Evolutionary conservation across 2,797 vertebrate genomes (phyloP).

Genomic region (Thaleichthys pacificus): DNA sequence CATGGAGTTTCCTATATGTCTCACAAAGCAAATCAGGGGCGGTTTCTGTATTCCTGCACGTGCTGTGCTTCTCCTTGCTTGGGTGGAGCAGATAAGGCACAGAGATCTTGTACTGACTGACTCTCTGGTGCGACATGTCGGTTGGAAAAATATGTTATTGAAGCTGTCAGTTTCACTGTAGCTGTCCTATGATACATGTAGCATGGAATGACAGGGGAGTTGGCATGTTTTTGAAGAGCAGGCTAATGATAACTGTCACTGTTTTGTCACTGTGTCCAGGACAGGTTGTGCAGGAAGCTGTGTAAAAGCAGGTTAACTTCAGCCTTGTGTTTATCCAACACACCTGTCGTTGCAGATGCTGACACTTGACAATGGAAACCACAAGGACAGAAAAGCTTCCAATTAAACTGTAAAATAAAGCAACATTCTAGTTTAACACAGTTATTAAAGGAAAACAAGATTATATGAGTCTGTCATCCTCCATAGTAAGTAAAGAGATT

Average conservation of each 20-base stretch:
- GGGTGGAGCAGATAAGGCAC: neutral
- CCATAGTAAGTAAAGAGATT: neutral
- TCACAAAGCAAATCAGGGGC: neutral
- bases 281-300: neutral
- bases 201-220: neutral
- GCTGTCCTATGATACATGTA: neutral
- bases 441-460: neutral
- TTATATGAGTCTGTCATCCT: neutral
- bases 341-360: slow-evolving; percentile 73
- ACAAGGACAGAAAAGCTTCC: slow-evolving; percentile 79
- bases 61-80: neutral
- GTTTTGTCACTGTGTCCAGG: neutral
- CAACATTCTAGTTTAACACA: slow-evolving; percentile 5
- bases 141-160: neutral
- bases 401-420: slow-evolving; percentile 70
- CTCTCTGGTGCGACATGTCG: neutral
- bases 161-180: neutral
- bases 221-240: neutral
- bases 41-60: neutral
- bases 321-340: slow-evolving; percentile 22
- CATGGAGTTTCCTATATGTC: neutral
- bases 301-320: neutral
- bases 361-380: slow-evolving; percentile 66
- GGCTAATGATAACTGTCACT: neutral
- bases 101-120: neutral